A percentile compares a stretch with the other conserved stretches of the same genome.
phyloP scores from a whole-genome alignment of 2,113 vertebrate genomes.

The Xenotilapia leptura region DNA sequence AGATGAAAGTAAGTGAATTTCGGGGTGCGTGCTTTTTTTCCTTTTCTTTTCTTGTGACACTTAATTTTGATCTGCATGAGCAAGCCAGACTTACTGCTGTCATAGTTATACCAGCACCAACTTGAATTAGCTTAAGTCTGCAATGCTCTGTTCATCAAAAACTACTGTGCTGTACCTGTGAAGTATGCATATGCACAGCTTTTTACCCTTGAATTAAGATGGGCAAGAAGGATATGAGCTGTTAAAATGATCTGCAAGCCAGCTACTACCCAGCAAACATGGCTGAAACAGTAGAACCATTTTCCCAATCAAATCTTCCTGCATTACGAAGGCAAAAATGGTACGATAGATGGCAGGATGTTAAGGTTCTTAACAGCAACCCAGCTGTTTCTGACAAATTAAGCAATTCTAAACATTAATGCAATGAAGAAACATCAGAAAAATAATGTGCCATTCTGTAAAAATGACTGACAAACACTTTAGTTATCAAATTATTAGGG shows the following conservation, averaged over 20 bases:
- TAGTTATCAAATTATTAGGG: background rate
- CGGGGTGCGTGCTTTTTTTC: accelerated
- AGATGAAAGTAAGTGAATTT: background rate
- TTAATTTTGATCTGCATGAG: background rate
- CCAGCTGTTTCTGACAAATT: background rate
- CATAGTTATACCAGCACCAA: background rate
- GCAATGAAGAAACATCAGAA: background rate
- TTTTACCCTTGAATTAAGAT: background rate
- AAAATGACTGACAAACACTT: background rate
- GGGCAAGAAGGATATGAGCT: background rate
- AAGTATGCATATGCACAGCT: background rate
- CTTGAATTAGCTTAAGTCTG: background rate
- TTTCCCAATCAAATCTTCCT: background rate
- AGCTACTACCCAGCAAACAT: background rate
- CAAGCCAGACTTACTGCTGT: background rate
- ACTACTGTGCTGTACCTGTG: background rate
- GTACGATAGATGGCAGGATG: background rate
- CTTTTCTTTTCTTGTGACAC: too few relatives aligned
- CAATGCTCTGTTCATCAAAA: background rate
- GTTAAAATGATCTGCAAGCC: background rate
- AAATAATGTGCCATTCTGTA: background rate
- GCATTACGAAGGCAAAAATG: background rate
- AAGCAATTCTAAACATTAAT: background rate
- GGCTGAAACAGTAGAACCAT: background rate
- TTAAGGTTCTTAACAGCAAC: background rate